Evolutionary conservation across 2,113 vertebrate genomes (phyloP).

Genomic region (Macrotus californicus): DNA sequence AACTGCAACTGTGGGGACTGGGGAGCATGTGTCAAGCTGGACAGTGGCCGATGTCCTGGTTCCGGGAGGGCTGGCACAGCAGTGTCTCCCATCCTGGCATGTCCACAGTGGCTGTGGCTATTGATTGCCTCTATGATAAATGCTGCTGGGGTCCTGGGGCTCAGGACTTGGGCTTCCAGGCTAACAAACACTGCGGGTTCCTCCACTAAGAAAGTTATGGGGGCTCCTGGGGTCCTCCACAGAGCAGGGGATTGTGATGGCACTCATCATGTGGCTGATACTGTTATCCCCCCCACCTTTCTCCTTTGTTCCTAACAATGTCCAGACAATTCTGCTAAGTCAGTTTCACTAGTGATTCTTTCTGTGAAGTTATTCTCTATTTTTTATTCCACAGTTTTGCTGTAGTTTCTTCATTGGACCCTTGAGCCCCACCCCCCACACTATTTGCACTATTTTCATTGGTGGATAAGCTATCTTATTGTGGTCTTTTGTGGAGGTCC

Average conservation of each 20-base stretch:
- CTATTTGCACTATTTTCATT: background rate
- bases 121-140: background rate
- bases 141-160: background rate
- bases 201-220: background rate
- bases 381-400: background rate
- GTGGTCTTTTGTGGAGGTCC: background rate
- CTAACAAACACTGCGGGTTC: background rate
- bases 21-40: rapidly evolving
- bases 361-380: background rate
- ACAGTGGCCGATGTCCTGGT: rapidly evolving
- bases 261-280: background rate
- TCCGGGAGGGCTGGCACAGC: background rate
- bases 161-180: background rate
- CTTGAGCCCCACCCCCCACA: background rate
- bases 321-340: background rate
- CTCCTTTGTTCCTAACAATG: background rate
- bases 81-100: too few relatives aligned
- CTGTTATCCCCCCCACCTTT: background rate
- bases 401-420: background rate
- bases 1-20: too few relatives aligned
- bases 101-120: background rate
- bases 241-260: background rate
- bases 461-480: background rate
- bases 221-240: background rate
- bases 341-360: background rate